These are phyloP conservation scores for Carcharodon carcharias DNA, from an alignment of 2,797 vertebrate genomes.

Conservation along the genomic window DNA sequence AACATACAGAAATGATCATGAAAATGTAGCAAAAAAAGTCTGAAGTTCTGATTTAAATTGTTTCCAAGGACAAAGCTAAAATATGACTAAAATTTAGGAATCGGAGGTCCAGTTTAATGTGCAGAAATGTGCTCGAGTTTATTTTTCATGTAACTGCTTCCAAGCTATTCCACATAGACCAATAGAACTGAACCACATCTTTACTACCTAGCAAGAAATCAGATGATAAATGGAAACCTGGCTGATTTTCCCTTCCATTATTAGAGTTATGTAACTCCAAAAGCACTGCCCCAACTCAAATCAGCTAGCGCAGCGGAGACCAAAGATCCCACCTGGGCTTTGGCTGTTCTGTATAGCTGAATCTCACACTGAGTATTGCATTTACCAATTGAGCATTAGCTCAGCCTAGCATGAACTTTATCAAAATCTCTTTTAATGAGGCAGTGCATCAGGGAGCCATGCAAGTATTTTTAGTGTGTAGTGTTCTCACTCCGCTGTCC, in stretches of 20 bases:
- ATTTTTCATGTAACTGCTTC: not conserved
- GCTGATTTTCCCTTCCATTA: not conserved
- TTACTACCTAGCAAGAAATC: not conserved
- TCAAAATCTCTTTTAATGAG: not conserved
- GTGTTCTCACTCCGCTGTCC: not conserved
- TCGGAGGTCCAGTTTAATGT: not conserved
- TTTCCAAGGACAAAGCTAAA: not conserved
- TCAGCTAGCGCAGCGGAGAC: not conserved
- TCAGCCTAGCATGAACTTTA: not conserved
- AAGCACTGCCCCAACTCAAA: not conserved
- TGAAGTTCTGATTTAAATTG: not conserved
- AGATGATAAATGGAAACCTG: not conserved
- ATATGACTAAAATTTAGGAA: not conserved
- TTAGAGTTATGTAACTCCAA: not conserved
- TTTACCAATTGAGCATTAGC: not conserved
- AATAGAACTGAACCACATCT: not conserved
- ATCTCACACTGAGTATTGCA: not conserved
- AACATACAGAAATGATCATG: not conserved
- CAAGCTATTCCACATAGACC: not conserved
- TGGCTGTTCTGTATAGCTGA: not conserved
- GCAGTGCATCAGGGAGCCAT: not conserved
- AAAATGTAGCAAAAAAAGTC: not conserved
- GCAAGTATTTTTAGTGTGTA: too few species aligned
- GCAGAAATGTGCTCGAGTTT: not conserved
- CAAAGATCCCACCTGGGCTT: not conserved